Percentiles rank a stretch among this genome's conserved stretches.
Conservation (phyloP, 2,888 invertebrate species). For the Nineta flava region DNA sequence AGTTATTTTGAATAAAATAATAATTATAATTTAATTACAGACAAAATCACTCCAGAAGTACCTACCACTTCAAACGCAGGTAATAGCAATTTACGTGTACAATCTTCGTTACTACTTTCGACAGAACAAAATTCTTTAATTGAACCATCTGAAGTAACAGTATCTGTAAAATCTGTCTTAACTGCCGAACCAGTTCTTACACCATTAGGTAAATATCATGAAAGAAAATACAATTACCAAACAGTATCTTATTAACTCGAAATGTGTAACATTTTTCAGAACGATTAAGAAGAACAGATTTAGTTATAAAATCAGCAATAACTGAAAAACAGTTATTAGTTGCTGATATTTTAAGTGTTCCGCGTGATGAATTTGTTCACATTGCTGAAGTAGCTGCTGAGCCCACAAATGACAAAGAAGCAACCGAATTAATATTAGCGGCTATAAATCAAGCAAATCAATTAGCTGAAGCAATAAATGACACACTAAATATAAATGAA, state of each 20-base stretch:
- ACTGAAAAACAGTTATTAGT: conserved; percentile 58
- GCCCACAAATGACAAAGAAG: conserved; percentile 32
- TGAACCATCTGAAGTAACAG: conserved; percentile 57
- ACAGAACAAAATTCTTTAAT: conserved; percentile 33
- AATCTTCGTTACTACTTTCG: conserved; percentile 3
- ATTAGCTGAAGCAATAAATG: conserved; percentile 36
- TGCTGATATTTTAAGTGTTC: conserved; percentile 60
- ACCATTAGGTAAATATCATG: conserved; percentile 42
- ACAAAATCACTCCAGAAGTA: no score
- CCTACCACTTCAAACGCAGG: no score
- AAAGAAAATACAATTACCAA: background rate
- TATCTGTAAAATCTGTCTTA: conserved; percentile 54
- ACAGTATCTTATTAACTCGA: background rate
- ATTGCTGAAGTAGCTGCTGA: conserved; percentile 51
- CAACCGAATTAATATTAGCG: conserved; percentile 47
- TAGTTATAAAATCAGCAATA: conserved; percentile 48
- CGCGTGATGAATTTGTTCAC: conserved; percentile 49
- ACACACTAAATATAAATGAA: conserved; percentile 37
- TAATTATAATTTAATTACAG: no score
- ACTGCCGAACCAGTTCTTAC: conserved; percentile 64
- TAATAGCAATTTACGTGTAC: background rate
- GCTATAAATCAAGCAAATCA: conserved; percentile 50
- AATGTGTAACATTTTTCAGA: conserved; percentile 32
- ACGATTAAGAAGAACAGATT: conserved; percentile 55
- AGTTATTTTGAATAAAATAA: no score